Conservation (phyloP, 2,888 invertebrate genomes). For the Agrilus cyanescens region DNA sequence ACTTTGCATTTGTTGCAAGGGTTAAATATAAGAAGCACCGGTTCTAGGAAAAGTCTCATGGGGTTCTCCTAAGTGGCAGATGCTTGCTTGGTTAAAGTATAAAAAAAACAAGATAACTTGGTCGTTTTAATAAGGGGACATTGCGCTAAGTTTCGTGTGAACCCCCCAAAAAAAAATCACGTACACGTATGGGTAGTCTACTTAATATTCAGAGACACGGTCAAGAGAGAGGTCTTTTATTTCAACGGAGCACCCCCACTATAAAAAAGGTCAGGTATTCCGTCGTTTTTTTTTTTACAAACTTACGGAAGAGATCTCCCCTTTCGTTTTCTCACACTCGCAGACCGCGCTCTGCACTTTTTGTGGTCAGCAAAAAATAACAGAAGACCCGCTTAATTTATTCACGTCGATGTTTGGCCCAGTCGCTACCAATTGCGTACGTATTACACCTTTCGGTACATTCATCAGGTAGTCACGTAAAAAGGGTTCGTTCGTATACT, state of each 20-base stretch:
- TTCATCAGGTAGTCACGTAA: constrained; percentile 15
- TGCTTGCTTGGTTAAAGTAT: constrained; percentile 6
- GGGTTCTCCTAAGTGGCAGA: constrained; percentile 4
- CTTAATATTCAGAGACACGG: constrained; percentile 38
- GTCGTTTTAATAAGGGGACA: constrained; percentile 15
- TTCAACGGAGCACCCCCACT: constrained; percentile 35
- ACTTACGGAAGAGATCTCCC: constrained; percentile 22
- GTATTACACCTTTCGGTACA: too few species aligned
- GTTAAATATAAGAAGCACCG: constrained; percentile 2
- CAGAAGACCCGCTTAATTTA: constrained; percentile 24
- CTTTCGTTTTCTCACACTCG: constrained; percentile 31
- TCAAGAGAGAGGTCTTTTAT: constrained; percentile 14
- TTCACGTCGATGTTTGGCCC: constrained; percentile 13
- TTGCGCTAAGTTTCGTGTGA: constrained; percentile 31
- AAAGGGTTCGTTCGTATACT: too few species aligned
- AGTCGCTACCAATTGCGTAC: not conserved
- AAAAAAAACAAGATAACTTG: constrained; percentile 6
- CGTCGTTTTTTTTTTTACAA: constrained; percentile 29
- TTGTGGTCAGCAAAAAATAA: constrained; percentile 26
- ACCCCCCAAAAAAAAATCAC: constrained; percentile 29
- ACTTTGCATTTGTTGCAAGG: not conserved
- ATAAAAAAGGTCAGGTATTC: constrained; percentile 33
- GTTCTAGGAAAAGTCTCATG: constrained; percentile 7
- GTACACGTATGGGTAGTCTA: constrained; percentile 21
- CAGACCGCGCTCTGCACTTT: constrained; percentile 19